phyloP scores from a whole-genome alignment of 64 coral and sea anemone species.

The Pachyseris speciosa region DNA sequence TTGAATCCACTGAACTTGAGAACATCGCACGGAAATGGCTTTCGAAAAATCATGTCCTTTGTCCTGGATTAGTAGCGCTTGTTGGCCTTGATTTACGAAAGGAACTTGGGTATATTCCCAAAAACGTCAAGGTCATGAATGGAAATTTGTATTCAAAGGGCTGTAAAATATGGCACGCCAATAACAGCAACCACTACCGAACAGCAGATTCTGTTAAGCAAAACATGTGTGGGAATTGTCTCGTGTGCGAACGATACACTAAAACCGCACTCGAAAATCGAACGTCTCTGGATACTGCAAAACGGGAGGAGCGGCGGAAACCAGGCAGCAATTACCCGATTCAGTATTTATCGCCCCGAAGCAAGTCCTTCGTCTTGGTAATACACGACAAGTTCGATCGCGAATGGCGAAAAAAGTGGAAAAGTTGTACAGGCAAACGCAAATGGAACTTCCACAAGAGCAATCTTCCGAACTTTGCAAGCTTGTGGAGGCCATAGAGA shows the following conservation, averaged over 20 bases:
- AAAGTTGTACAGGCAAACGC: slow-evolving; percentile 17
- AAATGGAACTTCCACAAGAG: slow-evolving; percentile 5
- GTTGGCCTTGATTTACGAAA: too few species aligned
- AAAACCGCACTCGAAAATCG: background rate
- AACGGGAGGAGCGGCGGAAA: background rate
- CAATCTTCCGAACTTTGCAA: slow-evolving; percentile 29
- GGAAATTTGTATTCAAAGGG: too few species aligned
- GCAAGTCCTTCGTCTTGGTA: background rate
- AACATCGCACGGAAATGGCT: background rate
- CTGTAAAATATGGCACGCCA: too few species aligned
- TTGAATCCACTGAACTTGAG: background rate
- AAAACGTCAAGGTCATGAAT: too few species aligned
- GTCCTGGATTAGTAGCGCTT: background rate
- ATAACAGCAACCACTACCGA: too few species aligned
- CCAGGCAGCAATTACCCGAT: slow-evolving; percentile 17
- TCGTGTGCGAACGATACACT: background rate
- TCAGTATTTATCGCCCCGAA: slow-evolving; percentile 5
- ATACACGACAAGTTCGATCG: background rate
- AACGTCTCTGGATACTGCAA: background rate
- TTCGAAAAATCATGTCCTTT: background rate
- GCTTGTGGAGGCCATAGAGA: slow-evolving; percentile 34
- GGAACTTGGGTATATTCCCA: too few species aligned
- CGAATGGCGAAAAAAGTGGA: background rate
- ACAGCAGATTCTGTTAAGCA: too few species aligned
- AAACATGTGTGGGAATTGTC: too few species aligned